Conservation (phyloP, 1,140 invertebrate genomes). For the Pentalonia nigronervosa region DNA sequence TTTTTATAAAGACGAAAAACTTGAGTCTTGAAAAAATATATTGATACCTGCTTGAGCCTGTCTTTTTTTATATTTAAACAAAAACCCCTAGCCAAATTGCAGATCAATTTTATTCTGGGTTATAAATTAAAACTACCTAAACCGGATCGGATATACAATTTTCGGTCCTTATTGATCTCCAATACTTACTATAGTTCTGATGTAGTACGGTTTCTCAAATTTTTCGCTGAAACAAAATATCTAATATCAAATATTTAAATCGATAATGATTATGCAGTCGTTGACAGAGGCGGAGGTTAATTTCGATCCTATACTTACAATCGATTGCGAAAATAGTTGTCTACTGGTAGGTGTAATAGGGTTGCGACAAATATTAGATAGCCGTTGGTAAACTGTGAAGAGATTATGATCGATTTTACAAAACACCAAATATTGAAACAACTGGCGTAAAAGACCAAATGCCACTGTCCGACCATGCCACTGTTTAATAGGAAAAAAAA, state of each 20-base stretch:
- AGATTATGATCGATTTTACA: neutral
- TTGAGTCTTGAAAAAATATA: too few species aligned
- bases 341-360: neutral
- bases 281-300: neutral
- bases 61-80: neutral
- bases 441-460: neutral
- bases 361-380: neutral
- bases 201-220: neutral
- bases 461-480: neutral
- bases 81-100: neutral
- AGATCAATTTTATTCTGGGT: neutral
- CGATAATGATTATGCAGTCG: neutral
- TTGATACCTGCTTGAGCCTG: too few species aligned
- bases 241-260: neutral
- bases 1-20: too few species aligned
- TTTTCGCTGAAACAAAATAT: neutral
- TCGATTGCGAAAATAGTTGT: neutral
- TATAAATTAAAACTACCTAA: neutral
- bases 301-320: constrained; percentile 1
- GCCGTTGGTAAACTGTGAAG: neutral
- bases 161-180: neutral
- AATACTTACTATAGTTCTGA: neutral
- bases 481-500: neutral
- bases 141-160: neutral
- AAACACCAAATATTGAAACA: neutral